Conservation (phyloP, 2,888 invertebrate genomes). For the Brachyptera putata region DNA sequence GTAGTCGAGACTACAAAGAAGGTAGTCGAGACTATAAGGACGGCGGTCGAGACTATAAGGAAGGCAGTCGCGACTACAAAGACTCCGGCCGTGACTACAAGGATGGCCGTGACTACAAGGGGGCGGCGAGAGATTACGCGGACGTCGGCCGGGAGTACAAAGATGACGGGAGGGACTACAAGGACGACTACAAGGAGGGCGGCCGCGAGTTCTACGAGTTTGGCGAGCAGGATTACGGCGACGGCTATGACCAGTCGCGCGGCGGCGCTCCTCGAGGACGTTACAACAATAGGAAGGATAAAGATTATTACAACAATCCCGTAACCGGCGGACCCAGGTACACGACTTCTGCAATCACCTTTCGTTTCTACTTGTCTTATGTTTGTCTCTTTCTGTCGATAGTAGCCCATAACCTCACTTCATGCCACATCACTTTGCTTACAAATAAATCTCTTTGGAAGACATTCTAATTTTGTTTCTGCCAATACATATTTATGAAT, state of each 20-base stretch:
- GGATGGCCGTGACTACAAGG: background rate
- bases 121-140: background rate
- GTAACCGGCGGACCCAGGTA: conserved; percentile 2
- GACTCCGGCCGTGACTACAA: background rate
- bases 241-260: background rate
- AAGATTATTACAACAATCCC: conserved; percentile 7
- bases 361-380: background rate
- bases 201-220: background rate
- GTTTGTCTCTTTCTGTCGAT: background rate
- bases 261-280: no score
- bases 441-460: no score
- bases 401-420: background rate
- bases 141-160: background rate
- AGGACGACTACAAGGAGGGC: no score
- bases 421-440: no score
- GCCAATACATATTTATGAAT: no score
- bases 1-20: no score
- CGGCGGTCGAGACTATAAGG: no score
- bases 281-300: conserved; percentile 9
- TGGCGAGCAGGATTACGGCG: background rate
- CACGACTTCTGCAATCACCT: background rate
- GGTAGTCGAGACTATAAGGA: no score
- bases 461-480: no score
- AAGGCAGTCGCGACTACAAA: background rate
- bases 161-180: no score